Evolutionary conservation across 2,888 invertebrate species (phyloP), one percentile per base, ranked within the genome.

Genomic region (Capitulum mitella): DNA sequence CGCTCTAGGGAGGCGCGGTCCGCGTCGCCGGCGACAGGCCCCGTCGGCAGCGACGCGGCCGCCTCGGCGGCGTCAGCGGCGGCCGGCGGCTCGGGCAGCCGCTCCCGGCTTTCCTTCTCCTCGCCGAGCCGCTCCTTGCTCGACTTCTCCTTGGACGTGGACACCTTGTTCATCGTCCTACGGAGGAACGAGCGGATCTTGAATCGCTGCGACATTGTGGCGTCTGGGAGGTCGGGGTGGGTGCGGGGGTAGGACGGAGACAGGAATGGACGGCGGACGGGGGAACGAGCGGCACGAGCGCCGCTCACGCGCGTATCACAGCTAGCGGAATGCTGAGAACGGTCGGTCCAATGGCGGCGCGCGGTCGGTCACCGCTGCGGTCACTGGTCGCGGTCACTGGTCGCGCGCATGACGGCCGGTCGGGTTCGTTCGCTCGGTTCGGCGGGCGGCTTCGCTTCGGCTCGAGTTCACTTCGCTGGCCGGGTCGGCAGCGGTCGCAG

Each of bases 1-100:
- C 84, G 83, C 81, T 87, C 87, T 78, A 86, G 83, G 40, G 16
- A 37, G 37, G 37, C 70, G 19, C 37, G 34, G 22, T 26, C 70
- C 37, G 5, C 37, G 37, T 3, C 70, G 37, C 37, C 3, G 64
- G 64, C 16, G 37, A 37, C 12, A 0, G 34, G 70, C 37, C 6
- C 34, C 70, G 70, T 16, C 70, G 37, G 29, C 22, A n/a, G 29
- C 19, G 70, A 70, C 37, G 70, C 70, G 26, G 70, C 32, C 37
- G 70, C 70, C 37, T 81, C 82, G 16, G 48, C 54, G n/a, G 76
- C 54, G 34, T 14, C 37, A 19, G 37, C 43, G 40, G 32, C 51
- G 26, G 77, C 29, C 16, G 29, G 16, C 16, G 22, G 46, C 14
- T 48, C 37, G 29, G 37, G 70, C 34, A 34, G 34, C 16, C 32